Base-by-base conservation (phyloP, 1,140 invertebrate species). In the Telenomus remus region DNA sequence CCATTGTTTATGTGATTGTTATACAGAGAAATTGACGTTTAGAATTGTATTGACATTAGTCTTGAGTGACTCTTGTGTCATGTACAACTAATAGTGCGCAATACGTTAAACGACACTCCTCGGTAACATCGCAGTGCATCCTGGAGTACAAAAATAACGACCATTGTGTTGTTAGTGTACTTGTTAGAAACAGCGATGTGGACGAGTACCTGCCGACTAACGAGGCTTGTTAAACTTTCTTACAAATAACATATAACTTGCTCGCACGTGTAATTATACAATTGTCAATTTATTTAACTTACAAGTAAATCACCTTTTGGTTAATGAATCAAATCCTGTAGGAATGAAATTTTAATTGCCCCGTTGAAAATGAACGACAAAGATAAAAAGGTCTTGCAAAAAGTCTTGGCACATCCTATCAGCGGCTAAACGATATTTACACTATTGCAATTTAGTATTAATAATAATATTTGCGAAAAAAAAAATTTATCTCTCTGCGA, bases 41-140 rank as follows among this genome's bases (percentile, higher is more conserved):
- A 34, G 44, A 11, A 35, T 57, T 66, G 64, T 57, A 66, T 66
- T 51, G 53, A 57, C 42, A 66, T 66, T 66, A 44, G 19, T 66
- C 64, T 57, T 66, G 3, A 4, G 27, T 8, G 44, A 48, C 56
- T 59, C 46, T 66, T 11, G 27, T 12, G 56, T 61, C 55, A 27
- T 59, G 65, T 54, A 61, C 0, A 69, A 61, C 49, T 61, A 61
- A 69, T 69, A 61, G 65, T 5, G 15, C 42, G 48, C 42, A 49
- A 54, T 60, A 55, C 56, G 57, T 54, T 69, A 49, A 61, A 63
- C 56, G 57, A 61, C 68, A 71, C 57, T 71, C 51, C 59, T 55
- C 43, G 51, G 7, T 13, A 51, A 56, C 51, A 50, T 49, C 15
- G 34, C 56, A 71, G 47, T 46, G 56, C 68, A 71, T 71, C 68